Evolutionary conservation across 2,113 vertebrate species (phyloP), one percentile per base, ranked within the genome.

Genomic region (Onychorhynchus coronatus): DNA sequence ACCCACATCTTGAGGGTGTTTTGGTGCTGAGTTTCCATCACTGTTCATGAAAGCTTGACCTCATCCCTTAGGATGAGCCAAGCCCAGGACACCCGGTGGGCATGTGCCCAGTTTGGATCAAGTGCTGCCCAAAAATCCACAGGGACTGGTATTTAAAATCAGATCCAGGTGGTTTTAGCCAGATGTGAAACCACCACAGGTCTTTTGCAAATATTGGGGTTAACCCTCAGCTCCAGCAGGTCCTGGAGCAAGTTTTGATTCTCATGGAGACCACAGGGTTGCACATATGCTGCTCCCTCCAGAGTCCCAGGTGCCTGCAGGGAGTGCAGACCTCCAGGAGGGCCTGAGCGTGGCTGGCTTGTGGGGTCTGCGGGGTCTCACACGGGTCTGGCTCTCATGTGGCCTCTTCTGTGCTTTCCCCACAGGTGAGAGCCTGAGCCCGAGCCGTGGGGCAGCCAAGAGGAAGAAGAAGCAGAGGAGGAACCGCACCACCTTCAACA

Each of bases 401-500:
- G 59, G 19, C n/a, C 41, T 70, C 52, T 74, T 47, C 52, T 91
- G 39, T 21, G 31, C 27, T 47, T 56, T 49, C 24, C 49, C 50
- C 72, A 37, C 49, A 98, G 98, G 98, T 0, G 98, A 98, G 55
- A 97, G 98, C 61, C 94, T 97, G 71, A 98, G 97, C 58, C 97
- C 98, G 0, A 92, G 95, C 63, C 97, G 97, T 0, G 91, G 96
- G 22, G 88, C 96, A 1, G 73, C 97, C 86, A 98, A 98, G 85
- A 94, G 98, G 91, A 98, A 98, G 97, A 98, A 98, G 95, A 98
- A 98, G 88, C 98, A 98, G 95, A 95, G 98, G 52, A 97, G 98
- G 89, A 98, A 98, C 95, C 97, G 98, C 35, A 98, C 98, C n/a
- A 98, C 98, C 5, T 98, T 98, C 97, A 98, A 98, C 97, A 98